phyloP scores from a whole-genome alignment of 2,888 invertebrate genomes.

The Meta bourneti region DNA sequence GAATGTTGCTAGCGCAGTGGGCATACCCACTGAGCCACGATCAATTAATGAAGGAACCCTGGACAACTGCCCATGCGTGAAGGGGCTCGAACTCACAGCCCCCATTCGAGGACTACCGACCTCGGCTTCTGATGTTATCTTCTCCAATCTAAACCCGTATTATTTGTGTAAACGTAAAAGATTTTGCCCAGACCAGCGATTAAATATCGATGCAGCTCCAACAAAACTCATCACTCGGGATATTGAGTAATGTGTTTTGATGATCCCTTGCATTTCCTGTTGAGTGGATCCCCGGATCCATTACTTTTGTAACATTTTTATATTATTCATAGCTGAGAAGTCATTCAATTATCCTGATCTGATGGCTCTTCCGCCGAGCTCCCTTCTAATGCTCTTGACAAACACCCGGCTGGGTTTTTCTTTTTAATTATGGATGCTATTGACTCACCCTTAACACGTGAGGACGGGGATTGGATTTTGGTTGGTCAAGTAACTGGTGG shows the following conservation, averaged over 20 bases:
- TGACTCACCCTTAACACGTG: conserved; percentile 71
- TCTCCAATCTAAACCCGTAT: background rate
- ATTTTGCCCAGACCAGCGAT: conserved; percentile 37
- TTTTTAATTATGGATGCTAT: conserved; percentile 70
- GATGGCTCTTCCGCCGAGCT: conserved; percentile 43
- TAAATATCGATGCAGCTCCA: conserved; percentile 69
- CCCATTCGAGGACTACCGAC: too few species aligned
- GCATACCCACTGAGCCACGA: too few species aligned
- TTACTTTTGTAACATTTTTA: conserved; percentile 73
- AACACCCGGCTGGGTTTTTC: conserved; percentile 66
- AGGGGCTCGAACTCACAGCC: too few species aligned
- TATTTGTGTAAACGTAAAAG: conserved; percentile 27
- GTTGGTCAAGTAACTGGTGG: conserved; percentile 37
- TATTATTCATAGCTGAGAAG: conserved; percentile 72
- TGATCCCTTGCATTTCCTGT: conserved; percentile 16
- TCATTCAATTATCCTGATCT: conserved; percentile 72
- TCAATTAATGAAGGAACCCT: too few species aligned
- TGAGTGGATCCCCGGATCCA: conserved; percentile 67
- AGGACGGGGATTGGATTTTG: conserved; percentile 50
- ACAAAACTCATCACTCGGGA: conserved; percentile 53
- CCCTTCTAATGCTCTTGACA: conserved; percentile 68
- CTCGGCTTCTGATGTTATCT: background rate
- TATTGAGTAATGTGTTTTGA: conserved; percentile 53
- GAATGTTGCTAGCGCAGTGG: too few species aligned
- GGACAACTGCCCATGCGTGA: too few species aligned